Evolutionary conservation across 2,888 invertebrate species (phyloP).

Genomic region (Tipula vernalis): DNA sequence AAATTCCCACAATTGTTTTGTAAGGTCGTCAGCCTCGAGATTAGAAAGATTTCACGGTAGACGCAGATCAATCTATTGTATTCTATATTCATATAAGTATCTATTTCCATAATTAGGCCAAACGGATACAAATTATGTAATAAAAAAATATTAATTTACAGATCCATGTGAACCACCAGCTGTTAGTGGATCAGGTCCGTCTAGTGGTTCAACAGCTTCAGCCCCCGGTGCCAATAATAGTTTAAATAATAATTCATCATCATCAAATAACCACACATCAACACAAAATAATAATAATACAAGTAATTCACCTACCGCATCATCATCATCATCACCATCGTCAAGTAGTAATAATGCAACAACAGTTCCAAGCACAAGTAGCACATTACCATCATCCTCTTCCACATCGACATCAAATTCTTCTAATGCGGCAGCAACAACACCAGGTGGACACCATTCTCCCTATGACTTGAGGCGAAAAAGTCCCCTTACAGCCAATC

Average conservation of each 20-base stretch:
- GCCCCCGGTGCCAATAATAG: conserved; percentile 18
- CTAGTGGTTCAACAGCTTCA: conserved; percentile 20
- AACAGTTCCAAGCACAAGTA: conserved; percentile 16
- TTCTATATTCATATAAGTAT: background rate
- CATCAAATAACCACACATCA: background rate
- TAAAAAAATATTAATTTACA: conserved; percentile 36
- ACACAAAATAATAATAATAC: conserved; percentile 6
- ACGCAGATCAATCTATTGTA: background rate
- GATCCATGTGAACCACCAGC: conserved; percentile 62
- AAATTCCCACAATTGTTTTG: background rate
- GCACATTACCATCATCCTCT: conserved; percentile 15
- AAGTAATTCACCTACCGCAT: conserved; percentile 15
- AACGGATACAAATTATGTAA: background rate
- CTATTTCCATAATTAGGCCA: background rate
- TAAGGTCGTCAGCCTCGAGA: background rate
- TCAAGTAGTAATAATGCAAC: conserved; percentile 18
- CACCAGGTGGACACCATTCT: conserved; percentile 52
- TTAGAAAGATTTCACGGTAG: background rate
- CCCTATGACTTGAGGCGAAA: conserved; percentile 84
- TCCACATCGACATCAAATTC: conserved; percentile 16
- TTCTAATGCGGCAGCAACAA: conserved; percentile 14
- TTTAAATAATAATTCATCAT: conserved; percentile 19
- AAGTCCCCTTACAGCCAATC: conserved; percentile 46
- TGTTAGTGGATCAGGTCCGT: conserved; percentile 30
- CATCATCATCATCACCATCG: conserved; percentile 20